Evolutionary conservation across 2,888 invertebrate species (phyloP).

Genomic region (Campoletis raptor): DNA sequence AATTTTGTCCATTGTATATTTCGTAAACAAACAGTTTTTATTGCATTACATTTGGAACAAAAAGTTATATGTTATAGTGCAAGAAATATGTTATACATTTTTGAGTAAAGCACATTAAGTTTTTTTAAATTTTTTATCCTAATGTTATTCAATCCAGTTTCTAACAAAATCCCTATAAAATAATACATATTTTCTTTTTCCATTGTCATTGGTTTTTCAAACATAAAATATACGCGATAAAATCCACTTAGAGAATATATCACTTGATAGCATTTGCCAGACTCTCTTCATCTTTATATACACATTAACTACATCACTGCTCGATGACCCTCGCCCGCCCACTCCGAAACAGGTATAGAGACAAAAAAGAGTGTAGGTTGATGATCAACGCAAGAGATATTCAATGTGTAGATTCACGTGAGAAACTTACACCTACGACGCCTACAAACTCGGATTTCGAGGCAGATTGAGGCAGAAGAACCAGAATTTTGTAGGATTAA

Average conservation of each 20-base stretch:
- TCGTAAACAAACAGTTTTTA: neutral
- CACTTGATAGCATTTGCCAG: constrained; percentile 27
- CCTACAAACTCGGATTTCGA: constrained; percentile 20
- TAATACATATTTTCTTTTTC: neutral
- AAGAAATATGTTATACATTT: too few relatives aligned
- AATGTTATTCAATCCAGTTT: neutral
- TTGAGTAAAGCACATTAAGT: too few relatives aligned
- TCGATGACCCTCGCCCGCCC: constrained; percentile 64
- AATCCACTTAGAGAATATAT: neutral
- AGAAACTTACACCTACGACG: constrained; percentile 44
- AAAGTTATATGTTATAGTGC: too few relatives aligned
- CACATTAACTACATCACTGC: constrained; percentile 29
- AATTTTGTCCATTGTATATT: neutral
- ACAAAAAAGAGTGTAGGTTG: constrained; percentile 32
- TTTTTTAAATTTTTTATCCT: too few relatives aligned
- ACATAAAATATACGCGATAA: neutral
- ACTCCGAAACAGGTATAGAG: constrained; percentile 66
- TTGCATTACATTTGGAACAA: too few relatives aligned
- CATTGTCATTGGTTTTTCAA: neutral
- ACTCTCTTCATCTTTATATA: constrained; percentile 16
- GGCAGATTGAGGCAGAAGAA: neutral
- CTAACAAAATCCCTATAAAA: neutral
- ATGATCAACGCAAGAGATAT: constrained; percentile 39
- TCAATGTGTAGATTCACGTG: constrained; percentile 39
- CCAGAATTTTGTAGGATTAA: constrained; percentile 36